Evolutionary conservation across 2,797 vertebrate genomes (phyloP).

Genomic region (Lophotriccus pileatus): DNA sequence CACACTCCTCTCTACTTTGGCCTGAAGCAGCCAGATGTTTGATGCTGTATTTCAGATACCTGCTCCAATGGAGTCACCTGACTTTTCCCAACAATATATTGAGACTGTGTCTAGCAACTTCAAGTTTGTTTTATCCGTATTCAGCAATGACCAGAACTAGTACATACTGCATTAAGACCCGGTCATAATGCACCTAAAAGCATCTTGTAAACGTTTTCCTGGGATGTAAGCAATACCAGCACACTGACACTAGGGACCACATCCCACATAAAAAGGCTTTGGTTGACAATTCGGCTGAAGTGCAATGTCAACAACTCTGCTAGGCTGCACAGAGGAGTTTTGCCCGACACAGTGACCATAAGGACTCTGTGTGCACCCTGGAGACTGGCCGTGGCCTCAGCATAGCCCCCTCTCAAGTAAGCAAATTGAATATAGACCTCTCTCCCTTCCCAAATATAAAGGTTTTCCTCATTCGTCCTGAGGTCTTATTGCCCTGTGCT

Average conservation of each 20-base stretch:
- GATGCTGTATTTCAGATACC: background rate
- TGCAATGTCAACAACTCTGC: slow-evolving; percentile 36
- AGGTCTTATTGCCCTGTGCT: background rate
- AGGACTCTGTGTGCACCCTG: background rate
- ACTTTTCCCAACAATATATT: background rate
- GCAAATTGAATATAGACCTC: background rate
- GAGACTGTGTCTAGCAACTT: background rate
- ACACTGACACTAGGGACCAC: slow-evolving; percentile 26
- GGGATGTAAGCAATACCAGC: slow-evolving; percentile 21
- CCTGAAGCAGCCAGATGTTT: background rate
- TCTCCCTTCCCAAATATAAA: background rate
- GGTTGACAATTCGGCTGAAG: background rate
- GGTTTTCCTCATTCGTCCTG: background rate
- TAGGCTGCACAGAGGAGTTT: background rate
- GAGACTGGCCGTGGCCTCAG: background rate
- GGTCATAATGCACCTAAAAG: background rate
- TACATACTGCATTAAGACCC: background rate
- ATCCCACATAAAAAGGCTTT: background rate
- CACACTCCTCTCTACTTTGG: background rate
- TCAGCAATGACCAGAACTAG: background rate
- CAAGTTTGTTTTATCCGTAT: background rate
- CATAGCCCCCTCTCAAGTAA: background rate
- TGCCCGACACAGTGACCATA: background rate
- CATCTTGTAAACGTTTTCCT: background rate
- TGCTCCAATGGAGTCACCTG: background rate